Evolutionary conservation across 2,888 invertebrate species (phyloP).

Genomic region (Pemphredon lugubris): DNA sequence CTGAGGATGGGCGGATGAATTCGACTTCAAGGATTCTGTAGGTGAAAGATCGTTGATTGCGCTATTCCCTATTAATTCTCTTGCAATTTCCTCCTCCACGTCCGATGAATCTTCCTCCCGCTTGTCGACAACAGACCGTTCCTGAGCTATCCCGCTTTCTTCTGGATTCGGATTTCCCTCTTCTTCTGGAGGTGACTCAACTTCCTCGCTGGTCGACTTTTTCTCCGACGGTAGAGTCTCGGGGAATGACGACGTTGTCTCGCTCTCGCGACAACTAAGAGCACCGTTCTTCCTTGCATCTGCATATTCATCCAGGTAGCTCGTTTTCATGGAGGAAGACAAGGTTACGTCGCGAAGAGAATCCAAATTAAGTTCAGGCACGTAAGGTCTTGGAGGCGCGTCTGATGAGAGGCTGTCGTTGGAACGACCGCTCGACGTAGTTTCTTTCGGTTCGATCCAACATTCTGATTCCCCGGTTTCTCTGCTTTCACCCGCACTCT

Average conservation of each 20-base stretch:
- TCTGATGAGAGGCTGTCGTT: slow-evolving; percentile 61
- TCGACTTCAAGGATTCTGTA: no score
- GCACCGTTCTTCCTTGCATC: slow-evolving; percentile 14
- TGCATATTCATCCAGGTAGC: slow-evolving; percentile 36
- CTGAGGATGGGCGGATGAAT: no score
- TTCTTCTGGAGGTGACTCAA: no score
- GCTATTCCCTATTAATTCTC: slow-evolving; percentile 53
- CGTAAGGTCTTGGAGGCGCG: slow-evolving; percentile 61
- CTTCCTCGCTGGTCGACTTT: no score
- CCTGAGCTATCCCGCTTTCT: no score
- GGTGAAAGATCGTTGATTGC: no score
- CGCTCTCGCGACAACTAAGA: slow-evolving; percentile 40
- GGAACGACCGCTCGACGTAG: slow-evolving; percentile 51
- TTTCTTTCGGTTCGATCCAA: slow-evolving; percentile 69
- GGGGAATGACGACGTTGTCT: slow-evolving; percentile 52
- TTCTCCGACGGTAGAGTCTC: slow-evolving; percentile 45
- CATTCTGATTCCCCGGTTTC: not conserved
- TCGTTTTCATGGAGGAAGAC: slow-evolving; percentile 70
- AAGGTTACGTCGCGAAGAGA: slow-evolving; percentile 75
- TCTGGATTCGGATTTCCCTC: no score
- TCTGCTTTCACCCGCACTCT: not conserved
- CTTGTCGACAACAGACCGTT: no score
- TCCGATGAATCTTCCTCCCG: not conserved
- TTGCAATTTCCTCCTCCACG: slow-evolving; percentile 48
- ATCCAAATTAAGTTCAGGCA: slow-evolving; percentile 77